phyloP scores from a whole-genome alignment of 1,140 invertebrate genomes.

The Orchestia grillus region DNA sequence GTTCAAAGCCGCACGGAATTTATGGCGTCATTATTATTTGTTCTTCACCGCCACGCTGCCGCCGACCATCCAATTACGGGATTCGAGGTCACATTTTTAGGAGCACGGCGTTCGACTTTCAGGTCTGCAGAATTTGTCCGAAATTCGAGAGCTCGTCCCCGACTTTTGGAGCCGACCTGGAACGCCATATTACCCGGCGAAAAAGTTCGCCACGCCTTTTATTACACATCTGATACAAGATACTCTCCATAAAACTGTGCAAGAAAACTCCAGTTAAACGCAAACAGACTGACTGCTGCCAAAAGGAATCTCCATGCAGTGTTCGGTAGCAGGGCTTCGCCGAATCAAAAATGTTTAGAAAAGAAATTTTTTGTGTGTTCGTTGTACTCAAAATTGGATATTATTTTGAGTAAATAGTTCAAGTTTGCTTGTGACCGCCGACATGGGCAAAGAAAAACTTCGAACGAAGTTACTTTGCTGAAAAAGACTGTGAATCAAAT shows the following conservation, averaged over 20 bases:
- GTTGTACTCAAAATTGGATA: too few species aligned
- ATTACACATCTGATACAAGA: not conserved
- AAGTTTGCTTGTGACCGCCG: too few species aligned
- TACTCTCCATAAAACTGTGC: not conserved
- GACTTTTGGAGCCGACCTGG: slow-evolving; percentile 12
- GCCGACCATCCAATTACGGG: slow-evolving; percentile 2
- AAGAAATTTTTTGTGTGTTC: not conserved
- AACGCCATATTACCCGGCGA: not conserved
- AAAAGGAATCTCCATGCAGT: not conserved
- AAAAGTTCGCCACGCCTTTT: not conserved
- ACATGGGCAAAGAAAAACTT: too few species aligned
- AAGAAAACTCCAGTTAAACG: not conserved
- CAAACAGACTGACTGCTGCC: not conserved
- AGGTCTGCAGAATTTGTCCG: slow-evolving; percentile 23
- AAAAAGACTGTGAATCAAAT: too few species aligned
- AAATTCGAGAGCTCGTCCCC: slow-evolving; percentile 27
- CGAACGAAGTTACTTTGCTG: too few species aligned
- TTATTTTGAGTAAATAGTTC: too few species aligned
- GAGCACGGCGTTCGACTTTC: not conserved
- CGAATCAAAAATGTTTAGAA: not conserved
- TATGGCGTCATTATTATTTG: not conserved
- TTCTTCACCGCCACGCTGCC: not conserved
- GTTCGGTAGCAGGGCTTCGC: not conserved
- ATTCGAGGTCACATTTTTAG: not conserved
- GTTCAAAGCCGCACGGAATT: not conserved